Evolutionary conservation across 1,140 invertebrate genomes (phyloP).

Genomic region (Magallana angulata): DNA sequence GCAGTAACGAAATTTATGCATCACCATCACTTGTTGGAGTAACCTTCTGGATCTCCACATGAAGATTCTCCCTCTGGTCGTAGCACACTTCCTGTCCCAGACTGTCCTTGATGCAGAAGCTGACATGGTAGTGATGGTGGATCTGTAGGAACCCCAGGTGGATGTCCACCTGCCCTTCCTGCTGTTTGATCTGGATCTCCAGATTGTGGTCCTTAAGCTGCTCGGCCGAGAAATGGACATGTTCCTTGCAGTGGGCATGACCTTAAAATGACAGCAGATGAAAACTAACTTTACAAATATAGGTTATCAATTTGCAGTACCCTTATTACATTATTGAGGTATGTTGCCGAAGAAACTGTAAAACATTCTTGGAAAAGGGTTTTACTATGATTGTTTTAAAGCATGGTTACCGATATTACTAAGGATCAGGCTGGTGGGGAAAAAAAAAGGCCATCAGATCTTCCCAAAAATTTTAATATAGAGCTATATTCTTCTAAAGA

Average conservation of each 20-base stretch:
- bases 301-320: no score
- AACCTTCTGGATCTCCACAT: conserved; percentile 62
- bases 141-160: conserved; percentile 71
- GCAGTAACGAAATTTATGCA: neutral
- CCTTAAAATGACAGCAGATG: neutral
- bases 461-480: no score
- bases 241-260: conserved; percentile 25
- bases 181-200: conserved; percentile 63
- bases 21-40: conserved; percentile 68
- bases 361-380: no score
- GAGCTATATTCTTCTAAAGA: no score
- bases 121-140: conserved; percentile 66
- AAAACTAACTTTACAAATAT: neutral
- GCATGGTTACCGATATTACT: no score
- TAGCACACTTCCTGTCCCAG: conserved; percentile 63
- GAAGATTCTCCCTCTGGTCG: conserved; percentile 66
- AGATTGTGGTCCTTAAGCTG: conserved; percentile 68
- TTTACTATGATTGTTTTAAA: no score
- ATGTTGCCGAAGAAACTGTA: no score
- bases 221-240: conserved; percentile 70
- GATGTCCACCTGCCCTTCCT: conserved; percentile 54
- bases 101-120: conserved; percentile 65
- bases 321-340: no score
- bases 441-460: no score
- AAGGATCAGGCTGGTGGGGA: no score